Evolutionary conservation across 2,888 invertebrate genomes (phyloP), one percentile per base, ranked within the genome.

Genomic region (Ichneumoninae sp.): DNA sequence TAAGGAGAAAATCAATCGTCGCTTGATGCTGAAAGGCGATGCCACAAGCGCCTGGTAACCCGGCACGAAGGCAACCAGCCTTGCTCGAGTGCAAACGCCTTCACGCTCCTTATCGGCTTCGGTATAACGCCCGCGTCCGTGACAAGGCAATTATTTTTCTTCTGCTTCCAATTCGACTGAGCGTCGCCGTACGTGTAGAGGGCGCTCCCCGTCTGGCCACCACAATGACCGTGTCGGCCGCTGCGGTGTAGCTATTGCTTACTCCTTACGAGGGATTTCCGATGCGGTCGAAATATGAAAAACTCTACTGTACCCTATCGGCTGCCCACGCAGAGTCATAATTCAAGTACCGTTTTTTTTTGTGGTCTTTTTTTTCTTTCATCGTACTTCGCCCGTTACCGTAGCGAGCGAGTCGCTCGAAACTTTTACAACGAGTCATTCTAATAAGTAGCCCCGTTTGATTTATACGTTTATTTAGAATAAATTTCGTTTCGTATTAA

Each of bases 161-260:
- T 40, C 10, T 1, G 1, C 10, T 50, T n/a, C 5, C 50, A 50
- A n/a, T n/a, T 50, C 6, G 16, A n/a, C 13, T 1, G 33, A 33
- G 33, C 33, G 6, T 33, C 6, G 33, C 33, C 33, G 33, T 6
- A 6, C 33, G 33, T 33, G 5, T 7, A 33, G 33, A 47, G 47
- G 47, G 16, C 47, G 1, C 33, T 33, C 33, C 71, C 33, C 71
- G 40, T 40, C 10, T 36, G 19, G 40, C 13, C 36, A 5, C n/a
- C 13, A 54, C 57, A n/a, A 30, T 36, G 76, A 68, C 30, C 52
- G 40, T 26, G 68, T 68, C 40, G 66, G 66, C 66, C 66, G 68
- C 44, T 57, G 36, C 44, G n/a, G 36, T 68, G 68, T 66, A 40
- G 52, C 7, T 19, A 19, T 52, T 52, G 13, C 5, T 52, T 52